Conservation (phyloP, 1,140 invertebrate genomes). For the Carposina sasakii region DNA sequence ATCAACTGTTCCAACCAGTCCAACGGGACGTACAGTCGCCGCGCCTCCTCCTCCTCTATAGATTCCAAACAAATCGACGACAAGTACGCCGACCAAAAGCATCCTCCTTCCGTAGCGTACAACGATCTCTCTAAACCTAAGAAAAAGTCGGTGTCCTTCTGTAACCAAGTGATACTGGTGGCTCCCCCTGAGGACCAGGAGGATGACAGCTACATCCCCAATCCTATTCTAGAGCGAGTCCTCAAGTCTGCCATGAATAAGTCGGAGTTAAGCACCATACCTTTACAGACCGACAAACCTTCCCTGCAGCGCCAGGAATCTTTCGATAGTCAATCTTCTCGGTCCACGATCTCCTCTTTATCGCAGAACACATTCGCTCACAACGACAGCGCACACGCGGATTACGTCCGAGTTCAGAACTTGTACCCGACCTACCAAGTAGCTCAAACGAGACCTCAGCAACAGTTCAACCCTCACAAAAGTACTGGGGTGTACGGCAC, state of each 20-base stretch:
- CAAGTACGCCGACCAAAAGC: slow-evolving; percentile 54
- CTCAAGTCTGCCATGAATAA: slow-evolving; percentile 86
- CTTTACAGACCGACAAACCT: slow-evolving; percentile 58
- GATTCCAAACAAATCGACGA: slow-evolving; percentile 64
- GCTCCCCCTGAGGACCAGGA: slow-evolving; percentile 93
- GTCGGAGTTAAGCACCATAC: slow-evolving; percentile 75
- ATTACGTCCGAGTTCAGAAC: slow-evolving; percentile 71
- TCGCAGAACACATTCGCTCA: slow-evolving; percentile 53
- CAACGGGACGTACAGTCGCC: slow-evolving; percentile 47
- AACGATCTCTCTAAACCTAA: slow-evolving; percentile 76
- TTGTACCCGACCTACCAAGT: slow-evolving; percentile 56
- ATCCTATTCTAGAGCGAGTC: slow-evolving; percentile 91
- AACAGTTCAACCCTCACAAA: slow-evolving; percentile 53
- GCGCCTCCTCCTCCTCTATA: slow-evolving; percentile 62
- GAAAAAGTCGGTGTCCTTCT: slow-evolving; percentile 95
- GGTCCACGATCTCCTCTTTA: slow-evolving; percentile 64
- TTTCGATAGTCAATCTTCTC: slow-evolving; percentile 71
- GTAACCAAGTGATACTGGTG: slow-evolving; percentile 92
- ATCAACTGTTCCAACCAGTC: slow-evolving; percentile 61
- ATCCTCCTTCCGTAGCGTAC: slow-evolving; percentile 24
- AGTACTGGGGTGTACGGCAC: slow-evolving; percentile 38
- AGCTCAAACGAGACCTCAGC: slow-evolving; percentile 45
- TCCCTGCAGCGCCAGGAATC: slow-evolving; percentile 66
- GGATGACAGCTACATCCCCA: slow-evolving; percentile 91
- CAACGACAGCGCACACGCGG: slow-evolving; percentile 56